Percentiles rank a stretch among this genome's conserved stretches.
These are phyloP conservation scores for Oryzias sinensis DNA, from an alignment of 2,797 vertebrate species.

Conservation along the genomic window DNA sequence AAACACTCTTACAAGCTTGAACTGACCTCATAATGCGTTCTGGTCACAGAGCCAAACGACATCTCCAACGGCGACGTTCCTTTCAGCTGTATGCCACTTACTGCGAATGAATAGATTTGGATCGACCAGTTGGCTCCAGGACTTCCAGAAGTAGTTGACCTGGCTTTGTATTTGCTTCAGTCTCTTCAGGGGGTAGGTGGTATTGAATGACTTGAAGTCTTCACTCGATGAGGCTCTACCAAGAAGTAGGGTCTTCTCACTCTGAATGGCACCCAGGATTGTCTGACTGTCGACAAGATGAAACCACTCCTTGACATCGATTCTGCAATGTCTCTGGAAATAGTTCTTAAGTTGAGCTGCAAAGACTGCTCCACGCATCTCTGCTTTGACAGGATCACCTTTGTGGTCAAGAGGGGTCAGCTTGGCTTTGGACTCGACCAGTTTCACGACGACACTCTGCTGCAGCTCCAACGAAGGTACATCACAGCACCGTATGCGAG, in stretches of 20 bases:
- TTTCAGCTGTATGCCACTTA: background rate
- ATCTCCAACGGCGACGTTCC: background rate
- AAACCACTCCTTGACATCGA: background rate
- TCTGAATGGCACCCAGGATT: background rate
- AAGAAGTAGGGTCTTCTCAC: too few species aligned
- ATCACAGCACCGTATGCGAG: conserved; percentile 1
- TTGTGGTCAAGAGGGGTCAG: too few species aligned
- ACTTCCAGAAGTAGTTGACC: background rate
- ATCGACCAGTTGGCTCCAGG: background rate
- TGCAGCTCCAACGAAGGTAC: conserved; percentile 19
- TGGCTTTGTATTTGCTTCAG: background rate
- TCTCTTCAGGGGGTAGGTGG: background rate
- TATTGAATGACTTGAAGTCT: background rate
- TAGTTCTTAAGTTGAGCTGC: too few species aligned
- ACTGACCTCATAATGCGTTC: too few species aligned
- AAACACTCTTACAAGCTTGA: too few species aligned
- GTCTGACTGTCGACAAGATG: too few species aligned
- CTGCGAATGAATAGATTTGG: background rate
- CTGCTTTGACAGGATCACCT: too few species aligned
- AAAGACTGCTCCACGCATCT: too few species aligned
- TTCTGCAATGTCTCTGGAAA: too few species aligned
- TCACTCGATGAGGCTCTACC: background rate
- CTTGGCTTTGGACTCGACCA: too few species aligned
- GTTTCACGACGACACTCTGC: too few species aligned
- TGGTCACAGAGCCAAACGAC: too few species aligned